Base-by-base conservation (phyloP, 2,888 invertebrate species). In the Synergus japonicus region DNA sequence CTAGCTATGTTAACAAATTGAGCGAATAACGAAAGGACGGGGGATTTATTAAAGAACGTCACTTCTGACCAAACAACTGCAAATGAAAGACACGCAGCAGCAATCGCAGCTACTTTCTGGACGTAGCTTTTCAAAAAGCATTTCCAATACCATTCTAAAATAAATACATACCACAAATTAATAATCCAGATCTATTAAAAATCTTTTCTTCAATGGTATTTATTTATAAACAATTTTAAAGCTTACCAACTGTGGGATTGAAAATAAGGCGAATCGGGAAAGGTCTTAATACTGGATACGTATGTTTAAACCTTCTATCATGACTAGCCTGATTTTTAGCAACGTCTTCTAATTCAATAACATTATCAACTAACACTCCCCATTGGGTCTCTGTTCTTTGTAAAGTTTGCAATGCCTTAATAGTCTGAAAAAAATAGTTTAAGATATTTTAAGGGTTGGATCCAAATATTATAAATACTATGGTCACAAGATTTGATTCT, bases 21-120 rank as follows among this genome's bases (percentile, higher is more conserved):
- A n/a, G 99, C 99, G 92, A 99, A 99, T 84, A 99, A 95, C 0
- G 99, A 99, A 4, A 99, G 94, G 37, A 98, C 97, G 0, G 99
- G 99, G 41, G 94, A 93, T 88, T 96, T 96, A 90, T 97, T 96
- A 93, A 99, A 99, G 93, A 99, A 99, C 1, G 99, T 98, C 88
- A 99, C 95, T 93, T 99, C 99, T 0, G 99, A 99, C 99, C 99
- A 99, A n/a, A 99, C 97, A 49, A 99, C 98, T 90, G 97, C 95
- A 41, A 96, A 93, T 0, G 99, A 98, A 92, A 99, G 94, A 63
- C 96, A 92, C 2, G 95, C 96, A 0, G 97, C 95, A 13, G 95
- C 86, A 43, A 97, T 93, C 2, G 98, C 96, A 85, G 96, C 92
- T 0, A 94, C 90, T 91, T 96, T 96, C 86, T 97, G 93, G 81